Conservation (phyloP, 2,113 vertebrate species). For the Dasypus novemcinctus region DNA sequence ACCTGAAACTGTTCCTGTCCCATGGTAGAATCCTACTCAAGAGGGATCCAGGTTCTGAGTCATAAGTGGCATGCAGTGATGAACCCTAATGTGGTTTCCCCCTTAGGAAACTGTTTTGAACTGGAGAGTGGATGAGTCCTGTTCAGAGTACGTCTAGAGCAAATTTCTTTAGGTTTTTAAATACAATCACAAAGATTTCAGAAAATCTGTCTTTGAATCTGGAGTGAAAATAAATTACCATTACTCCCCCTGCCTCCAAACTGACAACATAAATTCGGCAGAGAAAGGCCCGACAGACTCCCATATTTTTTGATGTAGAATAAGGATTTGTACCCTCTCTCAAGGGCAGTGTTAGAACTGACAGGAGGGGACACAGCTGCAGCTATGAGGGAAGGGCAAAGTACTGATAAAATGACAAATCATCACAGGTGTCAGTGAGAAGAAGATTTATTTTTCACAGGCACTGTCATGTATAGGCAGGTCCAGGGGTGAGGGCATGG, state of each 20-base stretch:
- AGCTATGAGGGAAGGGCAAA: no score
- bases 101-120: not conserved
- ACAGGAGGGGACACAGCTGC: no score
- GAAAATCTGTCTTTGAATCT: not conserved
- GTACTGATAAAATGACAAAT: not conserved
- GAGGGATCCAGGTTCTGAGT: not conserved
- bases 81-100: not conserved
- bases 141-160: not conserved
- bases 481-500: fast-evolving
- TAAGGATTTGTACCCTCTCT: not conserved
- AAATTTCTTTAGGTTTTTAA: not conserved
- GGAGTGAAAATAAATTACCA: not conserved
- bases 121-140: not conserved
- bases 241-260: not conserved
- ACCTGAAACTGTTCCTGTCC: not conserved
- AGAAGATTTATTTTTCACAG: not conserved
- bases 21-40: not conserved
- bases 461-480: not conserved
- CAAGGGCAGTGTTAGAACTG: no score
- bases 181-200: not conserved
- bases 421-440: not conserved
- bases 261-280: not conserved
- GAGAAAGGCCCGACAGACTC: fast-evolving
- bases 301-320: not conserved
- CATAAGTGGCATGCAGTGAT: not conserved